phyloP scores from a whole-genome alignment of 2,888 invertebrate species.

The Halictus ligatus region DNA sequence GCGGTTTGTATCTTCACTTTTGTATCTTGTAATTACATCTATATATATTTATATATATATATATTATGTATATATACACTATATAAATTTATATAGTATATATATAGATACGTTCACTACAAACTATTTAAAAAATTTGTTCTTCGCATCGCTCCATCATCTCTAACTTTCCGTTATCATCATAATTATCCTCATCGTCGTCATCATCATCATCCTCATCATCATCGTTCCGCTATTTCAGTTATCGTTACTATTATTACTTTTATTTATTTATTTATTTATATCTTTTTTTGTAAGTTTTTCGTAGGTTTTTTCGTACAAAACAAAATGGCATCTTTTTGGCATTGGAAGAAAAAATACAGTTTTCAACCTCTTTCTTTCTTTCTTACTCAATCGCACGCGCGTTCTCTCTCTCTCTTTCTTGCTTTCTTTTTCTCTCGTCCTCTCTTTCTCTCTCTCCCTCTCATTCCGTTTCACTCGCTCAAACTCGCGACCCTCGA shows the following conservation, averaged over 20 bases:
- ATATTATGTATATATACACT: not conserved
- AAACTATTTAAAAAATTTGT: constrained; percentile 72
- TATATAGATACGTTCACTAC: constrained; percentile 75
- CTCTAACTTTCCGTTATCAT: constrained; percentile 4
- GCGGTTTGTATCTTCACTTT: constrained; percentile 18
- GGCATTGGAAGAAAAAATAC: constrained; percentile 84
- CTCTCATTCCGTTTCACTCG: constrained; percentile 30
- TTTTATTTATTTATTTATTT: constrained; percentile 47
- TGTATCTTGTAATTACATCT: constrained; percentile 56
- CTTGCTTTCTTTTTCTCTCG: constrained; percentile 29
- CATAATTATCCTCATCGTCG: not conserved
- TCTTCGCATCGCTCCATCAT: constrained; percentile 28
- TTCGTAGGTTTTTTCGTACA: constrained; percentile 79
- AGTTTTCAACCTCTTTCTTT: constrained; percentile 78
- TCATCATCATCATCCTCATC: not conserved
- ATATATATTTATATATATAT: constrained; percentile 17
- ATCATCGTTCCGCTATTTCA: constrained; percentile 28
- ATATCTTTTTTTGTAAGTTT: constrained; percentile 72
- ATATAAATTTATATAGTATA: not conserved
- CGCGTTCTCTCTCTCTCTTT: constrained; percentile 51
- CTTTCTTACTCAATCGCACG: constrained; percentile 69
- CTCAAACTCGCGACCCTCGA: constrained; percentile 32
- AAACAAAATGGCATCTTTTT: constrained; percentile 84
- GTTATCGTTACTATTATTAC: constrained; percentile 27
- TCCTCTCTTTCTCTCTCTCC: constrained; percentile 34